Conservation (phyloP, 2,888 invertebrate genomes). For the Heteromurus nitidus region DNA sequence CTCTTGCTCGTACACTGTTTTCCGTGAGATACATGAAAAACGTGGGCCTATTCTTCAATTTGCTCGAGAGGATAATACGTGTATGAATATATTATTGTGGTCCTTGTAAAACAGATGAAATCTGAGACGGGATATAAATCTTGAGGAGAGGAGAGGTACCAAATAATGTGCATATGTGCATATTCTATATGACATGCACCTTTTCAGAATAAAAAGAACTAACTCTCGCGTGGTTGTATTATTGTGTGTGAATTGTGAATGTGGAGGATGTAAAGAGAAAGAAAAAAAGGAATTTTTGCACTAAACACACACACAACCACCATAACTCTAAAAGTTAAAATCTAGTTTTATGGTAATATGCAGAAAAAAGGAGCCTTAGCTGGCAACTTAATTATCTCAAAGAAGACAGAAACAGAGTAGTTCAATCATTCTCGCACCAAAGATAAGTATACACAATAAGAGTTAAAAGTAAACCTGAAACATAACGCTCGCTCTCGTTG, state of each 20-base stretch:
- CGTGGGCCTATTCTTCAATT: slow-evolving; percentile 8
- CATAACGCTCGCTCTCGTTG: too few relatives aligned
- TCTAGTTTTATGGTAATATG: background rate
- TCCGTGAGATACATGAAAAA: background rate
- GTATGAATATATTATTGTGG: background rate
- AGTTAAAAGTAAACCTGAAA: slow-evolving; percentile 14
- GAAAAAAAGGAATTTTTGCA: background rate
- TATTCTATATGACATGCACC: too few relatives aligned
- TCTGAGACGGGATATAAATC: background rate
- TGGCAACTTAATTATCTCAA: slow-evolving; percentile 36
- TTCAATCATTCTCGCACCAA: background rate
- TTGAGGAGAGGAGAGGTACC: background rate
- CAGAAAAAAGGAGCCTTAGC: background rate
- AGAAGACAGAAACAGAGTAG: slow-evolving; percentile 12
- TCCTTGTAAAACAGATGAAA: background rate
- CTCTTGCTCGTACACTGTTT: background rate
- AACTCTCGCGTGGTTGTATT: too few relatives aligned
- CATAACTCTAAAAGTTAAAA: background rate
- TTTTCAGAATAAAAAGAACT: too few relatives aligned
- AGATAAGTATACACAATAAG: slow-evolving; percentile 2
- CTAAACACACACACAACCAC: background rate
- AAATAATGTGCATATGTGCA: too few relatives aligned
- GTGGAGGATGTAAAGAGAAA: background rate
- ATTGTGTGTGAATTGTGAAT: background rate
- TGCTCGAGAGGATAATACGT: slow-evolving; percentile 1